Evolutionary conservation across 2,888 invertebrate species (phyloP), one percentile per base, ranked within the genome.

Genomic region (Folsomia manolachei): DNA sequence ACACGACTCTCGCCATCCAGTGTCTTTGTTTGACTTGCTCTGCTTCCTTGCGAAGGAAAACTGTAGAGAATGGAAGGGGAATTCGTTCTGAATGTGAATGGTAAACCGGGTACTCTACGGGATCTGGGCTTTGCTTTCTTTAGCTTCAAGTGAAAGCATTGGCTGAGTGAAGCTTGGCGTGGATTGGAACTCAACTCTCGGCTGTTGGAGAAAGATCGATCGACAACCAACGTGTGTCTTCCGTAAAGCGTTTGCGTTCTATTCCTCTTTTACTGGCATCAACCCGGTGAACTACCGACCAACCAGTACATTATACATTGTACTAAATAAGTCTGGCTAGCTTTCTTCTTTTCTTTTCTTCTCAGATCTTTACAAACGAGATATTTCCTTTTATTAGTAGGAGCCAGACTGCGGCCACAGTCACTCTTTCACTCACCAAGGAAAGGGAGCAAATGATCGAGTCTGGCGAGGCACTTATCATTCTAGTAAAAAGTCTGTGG

Each of bases 301-400:
- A 7, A 21, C 11, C 56, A 56, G 4, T n/a, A 56, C 56, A 56
- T 56, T 56, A n/a, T n/a, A 56, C 56, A 56, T 56, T 56, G n/a
- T 19, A n/a, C 56, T 56, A 19, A 4, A 9, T 39, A 39, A 9
- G 7, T 14, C 14, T 9, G 14, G 39, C 39, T 14, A 4, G 39
- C 7, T 39, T 39, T 39, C 39, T 19, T 64, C 27, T 19, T 64
- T n/a, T 27, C 27, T 24, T 51, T 51, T 9, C 21, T 24, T 21
- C 65, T 51, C 11, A 64, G 65, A 21, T 52, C 65, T 66, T 66
- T 23, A 66, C 65, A 66, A 66, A 66, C 65, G 52, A 66, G 52
- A 14, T 66, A 39, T 39, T 66, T 39, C 39, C 27, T 27, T 66
- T 66, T 27, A 60, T 63, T 63, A 11, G 14, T 60, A 25, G 7